Base-by-base conservation (phyloP, 2,888 invertebrate species). In the Corythucha ciliata region DNA sequence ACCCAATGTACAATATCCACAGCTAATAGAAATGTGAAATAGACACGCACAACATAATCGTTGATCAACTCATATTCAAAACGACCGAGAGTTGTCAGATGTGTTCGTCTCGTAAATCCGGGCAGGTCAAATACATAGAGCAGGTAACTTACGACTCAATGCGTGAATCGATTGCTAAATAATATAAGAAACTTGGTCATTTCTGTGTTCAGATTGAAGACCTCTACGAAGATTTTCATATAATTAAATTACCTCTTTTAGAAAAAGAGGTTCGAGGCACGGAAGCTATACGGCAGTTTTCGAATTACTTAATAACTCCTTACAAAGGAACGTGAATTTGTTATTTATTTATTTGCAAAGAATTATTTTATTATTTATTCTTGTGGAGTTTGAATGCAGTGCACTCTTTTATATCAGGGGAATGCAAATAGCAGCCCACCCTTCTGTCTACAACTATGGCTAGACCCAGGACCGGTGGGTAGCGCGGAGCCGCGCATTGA, bases 161-260 rank as follows among this genome's bases (percentile, higher is more conserved):
- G n/a, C n/a, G n/a, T n/a, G n/a, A n/a, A n/a, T n/a, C n/a, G n/a
- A n/a, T n/a, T n/a, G n/a, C n/a, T n/a, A n/a, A n/a, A n/a, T 22
- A 40, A 5, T 18, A 12, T 10, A 48, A 6, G 18, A 44, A 24
- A 48, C 5, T 5, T 48, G 4, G 10, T 12, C 18, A n/a, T 14
- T 49, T 16, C 21, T 2, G 40, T 33, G 65, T 67, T 34, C 66
- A 82, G 81, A 97, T 98, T 57, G 80, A 83, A 47, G 97, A 98
- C 70, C 74, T 99, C 52, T 99, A 98, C 69, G 96, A 97, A 72
- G 98, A 98, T 69, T 98, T 98, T 71, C 89, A 98, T 70, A 83
- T 98, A 1, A 87, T 86, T 0, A 92, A 91, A 69, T 71, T 98
- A 57, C 98, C 98, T 1, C 72, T 98, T 37, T 69, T 96, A 58